Base-by-base conservation (phyloP, 2,888 invertebrate genomes). In the Cataglyphis rosenhaueri region DNA sequence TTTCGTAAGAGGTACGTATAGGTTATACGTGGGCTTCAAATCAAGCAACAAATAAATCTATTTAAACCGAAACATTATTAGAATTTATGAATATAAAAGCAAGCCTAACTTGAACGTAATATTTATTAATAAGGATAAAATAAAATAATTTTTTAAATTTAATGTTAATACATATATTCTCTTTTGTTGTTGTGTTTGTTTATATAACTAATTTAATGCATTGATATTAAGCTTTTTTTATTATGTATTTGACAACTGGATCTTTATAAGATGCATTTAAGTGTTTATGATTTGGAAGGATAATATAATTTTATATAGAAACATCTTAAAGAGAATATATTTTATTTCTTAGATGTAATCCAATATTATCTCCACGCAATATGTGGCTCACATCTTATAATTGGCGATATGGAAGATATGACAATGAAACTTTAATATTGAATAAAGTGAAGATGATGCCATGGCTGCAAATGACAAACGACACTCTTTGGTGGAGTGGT, bases 331-430 rank as follows among this genome's bases (percentile, higher is more conserved):
- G 41, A 5, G 32, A 32, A n/a, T 41, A 10, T 83, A 8, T 44
- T 76, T 74, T 48, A n/a, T 48, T 48, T 48, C 15, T 48, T 82
- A 95, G 93, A 91, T 91, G 92, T 91, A 61, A 94, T 92, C 41
- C 93, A 90, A 84, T 94, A 85, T 48, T 88, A 94, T 90, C 70
- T 1, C 48, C 92, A 90, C 87, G 94, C 87, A 92, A 93, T 92
- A 92, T 95, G 91, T 92, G 94, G 94, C 92, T 94, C 52, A 94
- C 95, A 65, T 94, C 94, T 0, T 91, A 94, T n/a, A 96, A 96
- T 89, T 96, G 96, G 96, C 90, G 94, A n/a, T 93, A 93, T 66
- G 96, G 96, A 1, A 93, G 93, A 70, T 96, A 95, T 88, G 91
- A 93, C 18, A 95, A 95, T 85, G 94, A 93, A 94, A 18, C 93